Percentiles rank a stretch among this genome's conserved stretches.
Conservation (phyloP, 2,888 invertebrate species). For the Agapostemon virescens region DNA sequence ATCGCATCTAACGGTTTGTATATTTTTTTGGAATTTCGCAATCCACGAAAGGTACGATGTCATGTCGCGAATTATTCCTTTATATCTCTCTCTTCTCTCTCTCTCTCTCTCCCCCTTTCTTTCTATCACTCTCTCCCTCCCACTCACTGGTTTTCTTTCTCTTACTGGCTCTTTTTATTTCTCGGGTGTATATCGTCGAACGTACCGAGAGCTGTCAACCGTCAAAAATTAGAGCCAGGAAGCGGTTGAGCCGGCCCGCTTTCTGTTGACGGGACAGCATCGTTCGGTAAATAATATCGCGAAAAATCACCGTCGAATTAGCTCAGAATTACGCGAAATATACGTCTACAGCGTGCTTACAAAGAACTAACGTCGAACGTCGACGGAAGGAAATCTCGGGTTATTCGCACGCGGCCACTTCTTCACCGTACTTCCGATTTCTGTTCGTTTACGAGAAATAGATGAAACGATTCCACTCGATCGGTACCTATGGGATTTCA, state of each 20-base stretch:
- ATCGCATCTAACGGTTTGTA: conserved; percentile 31
- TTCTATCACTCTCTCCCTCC: conserved; percentile 1
- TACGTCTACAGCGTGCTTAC: conserved; percentile 49
- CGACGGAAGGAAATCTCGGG: conserved; percentile 25
- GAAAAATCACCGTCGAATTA: conserved; percentile 35
- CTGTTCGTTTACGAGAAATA: conserved; percentile 14
- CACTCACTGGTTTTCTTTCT: conserved; percentile 22
- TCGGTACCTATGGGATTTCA: conserved; percentile 56
- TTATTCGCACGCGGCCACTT: conserved; percentile 29
- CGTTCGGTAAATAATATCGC: conserved; percentile 23
- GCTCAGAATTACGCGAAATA: conserved; percentile 34
- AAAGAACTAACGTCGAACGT: conserved; percentile 45
- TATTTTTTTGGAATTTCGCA: conserved; percentile 52
- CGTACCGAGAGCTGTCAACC: conserved; percentile 57
- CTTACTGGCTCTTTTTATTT: conserved; percentile 42
- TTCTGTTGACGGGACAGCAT: conserved; percentile 18
- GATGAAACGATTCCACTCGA: conserved; percentile 29
- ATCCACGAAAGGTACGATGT: conserved; percentile 58
- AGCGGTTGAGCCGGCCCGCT: conserved; percentile 42
- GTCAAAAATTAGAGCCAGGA: conserved; percentile 51
- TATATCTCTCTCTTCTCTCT: conserved; percentile 38
- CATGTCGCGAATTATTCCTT: conserved; percentile 57
- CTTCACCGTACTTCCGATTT: conserved; percentile 14
- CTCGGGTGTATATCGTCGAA: conserved; percentile 52
- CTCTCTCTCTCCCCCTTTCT: conserved; percentile 21